Evolutionary conservation across 2,888 invertebrate species (phyloP), one percentile per base, ranked within the genome.

Genomic region (Caenorhabditis sp.): DNA sequence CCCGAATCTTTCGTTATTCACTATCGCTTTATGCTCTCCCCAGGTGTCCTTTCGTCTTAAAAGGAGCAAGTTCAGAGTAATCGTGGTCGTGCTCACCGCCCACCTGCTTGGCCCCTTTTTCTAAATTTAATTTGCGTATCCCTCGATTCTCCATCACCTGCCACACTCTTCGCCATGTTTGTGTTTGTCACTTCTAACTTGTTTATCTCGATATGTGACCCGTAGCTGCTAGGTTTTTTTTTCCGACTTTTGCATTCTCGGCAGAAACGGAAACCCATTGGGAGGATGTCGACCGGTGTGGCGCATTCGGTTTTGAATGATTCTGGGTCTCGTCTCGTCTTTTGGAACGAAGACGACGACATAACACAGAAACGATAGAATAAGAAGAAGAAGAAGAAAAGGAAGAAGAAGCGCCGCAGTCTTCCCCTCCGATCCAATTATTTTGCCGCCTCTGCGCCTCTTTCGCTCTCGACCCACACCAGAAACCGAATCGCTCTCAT

Each of bases 111-210:
- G 47, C n/a, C n/a, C n/a, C n/a, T 1, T 61, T 40, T 62, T 71
- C 71, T 71, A 62, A 71, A 71, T 71, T 71, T 62, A 71, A 71
- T 71, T 72, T 72, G 55, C 50, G 32, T 20, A 55, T 51, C 22
- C 32, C 32, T 18, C 24, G n/a, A 5, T 11, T 40, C 37, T 40
- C 22, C 35, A 50, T 51, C 50, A 26, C 26, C 60, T 53, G 26
- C 40, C 18, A 40, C 35, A 53, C 37, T 35, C 37, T 47, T 40
- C 44, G 13, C 53, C 61, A 40, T 70, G 70, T 61, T 60, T 61
- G 70, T 53, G 40, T 40, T 71, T 71, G 61, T 62, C 71, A 55
- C 53, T 71, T 62, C 56, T 64, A 72, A 72, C 72, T 72, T 72
- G 72, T 64, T 72, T 72, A 72, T 62, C 62, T 62, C n/a, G n/a